Base-by-base conservation (phyloP, 2,888 invertebrate species). In the Acrobasis suavella region DNA sequence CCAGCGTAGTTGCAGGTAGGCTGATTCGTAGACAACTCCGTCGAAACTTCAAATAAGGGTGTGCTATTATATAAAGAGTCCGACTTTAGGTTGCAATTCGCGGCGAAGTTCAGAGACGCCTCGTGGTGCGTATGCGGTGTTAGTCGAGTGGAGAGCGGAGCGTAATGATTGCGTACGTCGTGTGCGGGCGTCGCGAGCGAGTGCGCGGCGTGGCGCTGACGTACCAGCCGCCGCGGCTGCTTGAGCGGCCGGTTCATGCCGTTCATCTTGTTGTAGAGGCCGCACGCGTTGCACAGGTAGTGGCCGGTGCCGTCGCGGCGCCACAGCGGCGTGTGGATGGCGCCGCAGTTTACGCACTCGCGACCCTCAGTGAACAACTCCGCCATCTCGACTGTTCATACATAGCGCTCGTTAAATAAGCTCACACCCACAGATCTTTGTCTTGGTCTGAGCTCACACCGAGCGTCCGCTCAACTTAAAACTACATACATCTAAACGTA, bases 271-370 rank as follows among this genome's bases (percentile, higher is more conserved):
- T 97, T 98, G 95, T 99, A 99, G 82, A 99, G 96, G 79, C 99
- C 99, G 93, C 99, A 99, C 72, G 99, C 99, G 94, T 99, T 99
- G 95, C 99, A 99, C 80, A 99, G 95, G 93, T 99, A 99, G 94
- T 99, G 98, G 71, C 99, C 99, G 80, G 98, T 98, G 88, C 98
- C 98, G 94, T 99, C 99, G 86, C 99, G 95, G 74, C 99, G 95
- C 99, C 99, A 99, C 76, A 99, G 94, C 69, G 99, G 99, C 74
- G 99, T 99, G 72, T 97, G 97, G 79, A 98, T 97, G 71, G 98
- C 98, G 67, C 98, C 98, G 91, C 99, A 99, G 93, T 99, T 99
- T 69, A 98, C 98, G 93, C 99, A 99, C 92, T 99, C 98, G 68
- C 99, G 95, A 32, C 98, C 98, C 91, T 98, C 99, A 74, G 96